Conservation (phyloP, 1,140 invertebrate genomes). For the Rhynchophorus ferrugineus region DNA sequence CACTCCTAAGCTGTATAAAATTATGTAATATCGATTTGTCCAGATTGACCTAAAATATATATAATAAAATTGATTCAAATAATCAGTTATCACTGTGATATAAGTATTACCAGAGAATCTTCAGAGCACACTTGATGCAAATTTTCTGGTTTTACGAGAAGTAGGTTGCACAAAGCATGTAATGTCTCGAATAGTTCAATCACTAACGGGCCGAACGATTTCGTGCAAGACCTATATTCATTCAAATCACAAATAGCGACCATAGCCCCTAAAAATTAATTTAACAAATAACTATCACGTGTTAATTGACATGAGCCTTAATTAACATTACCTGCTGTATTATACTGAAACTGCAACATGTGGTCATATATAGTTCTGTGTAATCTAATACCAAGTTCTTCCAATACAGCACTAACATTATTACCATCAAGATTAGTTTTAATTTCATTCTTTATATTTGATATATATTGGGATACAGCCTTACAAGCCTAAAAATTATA, state of each 20-base stretch:
- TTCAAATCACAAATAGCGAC: conserved; percentile 97
- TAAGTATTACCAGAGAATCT: conserved; percentile 75
- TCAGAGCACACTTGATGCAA: conserved; percentile 90
- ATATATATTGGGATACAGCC: conserved; percentile 80
- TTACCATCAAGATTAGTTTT: conserved; percentile 85
- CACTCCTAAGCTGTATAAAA: conserved; percentile 88
- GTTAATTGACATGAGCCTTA: neutral
- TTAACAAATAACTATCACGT: neutral
- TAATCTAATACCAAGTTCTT: conserved; percentile 83
- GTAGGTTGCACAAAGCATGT: conserved; percentile 90
- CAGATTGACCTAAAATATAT: conserved; percentile 66
- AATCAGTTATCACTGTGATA: conserved; percentile 17
- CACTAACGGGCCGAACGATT: conserved; percentile 63
- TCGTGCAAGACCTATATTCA: conserved; percentile 65
- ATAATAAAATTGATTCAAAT: neutral
- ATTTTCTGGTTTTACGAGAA: conserved; percentile 94
- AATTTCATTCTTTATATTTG: conserved; percentile 68
- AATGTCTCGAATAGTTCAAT: conserved; percentile 87
- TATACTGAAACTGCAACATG: conserved; percentile 90
- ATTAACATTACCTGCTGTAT: conserved; percentile 67
- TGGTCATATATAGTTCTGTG: conserved; percentile 95
- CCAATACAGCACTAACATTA: conserved; percentile 78
- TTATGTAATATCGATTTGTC: conserved; percentile 80
- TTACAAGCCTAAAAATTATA: conserved; percentile 67
- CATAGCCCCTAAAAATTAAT: conserved; percentile 71